Conservation (phyloP, 2,888 invertebrate species). For the Seira musarum region DNA sequence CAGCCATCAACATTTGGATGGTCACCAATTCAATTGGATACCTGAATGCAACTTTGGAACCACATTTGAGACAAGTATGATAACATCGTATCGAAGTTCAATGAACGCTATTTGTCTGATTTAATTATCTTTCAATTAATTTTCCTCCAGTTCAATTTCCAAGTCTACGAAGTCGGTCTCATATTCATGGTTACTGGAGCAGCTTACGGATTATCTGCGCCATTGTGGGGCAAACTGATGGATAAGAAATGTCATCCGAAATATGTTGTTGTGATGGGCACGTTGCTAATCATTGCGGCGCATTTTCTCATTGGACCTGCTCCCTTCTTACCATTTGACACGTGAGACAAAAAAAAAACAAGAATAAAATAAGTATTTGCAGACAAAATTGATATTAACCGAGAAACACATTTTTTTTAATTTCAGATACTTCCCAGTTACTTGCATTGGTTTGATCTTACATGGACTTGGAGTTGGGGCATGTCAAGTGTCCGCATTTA, state of each 20-base stretch:
- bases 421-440: slow-evolving; percentile 79
- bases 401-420: neutral
- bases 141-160: slow-evolving; percentile 52
- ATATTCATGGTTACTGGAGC: slow-evolving; percentile 78
- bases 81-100: slow-evolving; percentile 34
- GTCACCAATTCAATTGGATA: slow-evolving; percentile 74
- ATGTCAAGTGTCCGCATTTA: slow-evolving; percentile 88
- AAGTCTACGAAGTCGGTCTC: slow-evolving; percentile 45
- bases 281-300: slow-evolving; percentile 78
- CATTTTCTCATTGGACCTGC: slow-evolving; percentile 86
- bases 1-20: slow-evolving; percentile 71
- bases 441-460: slow-evolving; percentile 81
- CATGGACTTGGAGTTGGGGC: slow-evolving; percentile 91
- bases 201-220: slow-evolving; percentile 84
- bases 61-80: slow-evolving; percentile 74
- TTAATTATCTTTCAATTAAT: too few relatives aligned
- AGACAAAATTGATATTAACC: too few relatives aligned
- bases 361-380: too few relatives aligned
- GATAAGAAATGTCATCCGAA: slow-evolving; percentile 82
- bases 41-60: slow-evolving; percentile 76
- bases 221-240: slow-evolving; percentile 86
- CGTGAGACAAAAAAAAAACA: slow-evolving; percentile 73
- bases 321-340: slow-evolving; percentile 80
- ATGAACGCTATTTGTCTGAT: too few relatives aligned
- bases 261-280: slow-evolving; percentile 79